Evolutionary conservation across 1,140 invertebrate species (phyloP).

Genomic region (Thaumetopoea pityocampa): DNA sequence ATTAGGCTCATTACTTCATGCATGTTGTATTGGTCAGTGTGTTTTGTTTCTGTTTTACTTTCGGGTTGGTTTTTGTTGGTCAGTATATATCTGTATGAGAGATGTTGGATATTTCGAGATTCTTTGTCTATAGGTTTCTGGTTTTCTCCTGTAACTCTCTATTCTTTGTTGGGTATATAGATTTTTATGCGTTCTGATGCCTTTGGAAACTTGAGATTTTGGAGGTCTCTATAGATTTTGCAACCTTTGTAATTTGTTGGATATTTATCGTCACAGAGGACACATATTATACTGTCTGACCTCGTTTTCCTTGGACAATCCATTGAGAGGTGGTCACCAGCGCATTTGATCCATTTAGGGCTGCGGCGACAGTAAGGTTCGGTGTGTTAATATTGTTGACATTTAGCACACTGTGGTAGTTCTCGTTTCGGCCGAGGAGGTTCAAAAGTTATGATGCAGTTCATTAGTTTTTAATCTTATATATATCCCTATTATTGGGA

Average conservation of each 20-base stretch:
- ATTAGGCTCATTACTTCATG: slow-evolving; percentile 2
- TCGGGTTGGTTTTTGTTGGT: not conserved
- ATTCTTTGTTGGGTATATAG: not conserved
- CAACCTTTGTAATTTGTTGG: slow-evolving; percentile 11
- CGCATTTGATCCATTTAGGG: slow-evolving; percentile 43
- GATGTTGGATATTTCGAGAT: not conserved
- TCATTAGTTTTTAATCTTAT: slow-evolving; percentile 19
- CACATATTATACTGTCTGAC: slow-evolving; percentile 12
- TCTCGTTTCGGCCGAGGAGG: slow-evolving; percentile 26
- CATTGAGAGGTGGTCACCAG: slow-evolving; percentile 15
- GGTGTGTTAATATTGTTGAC: slow-evolving; percentile 45
- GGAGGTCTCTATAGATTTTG: slow-evolving; percentile 5
- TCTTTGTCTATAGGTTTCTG: not conserved
- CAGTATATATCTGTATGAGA: not conserved
- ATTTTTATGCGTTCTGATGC: not conserved
- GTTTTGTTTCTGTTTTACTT: not conserved
- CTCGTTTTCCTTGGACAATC: slow-evolving; percentile 8
- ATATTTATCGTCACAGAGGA: slow-evolving; percentile 18
- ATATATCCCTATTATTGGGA: slow-evolving; percentile 23
- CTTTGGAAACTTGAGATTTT: slow-evolving; percentile 1
- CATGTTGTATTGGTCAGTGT: not conserved
- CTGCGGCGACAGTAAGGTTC: slow-evolving; percentile 31
- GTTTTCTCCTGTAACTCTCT: not conserved
- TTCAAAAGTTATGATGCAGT: slow-evolving; percentile 24
- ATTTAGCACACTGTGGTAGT: slow-evolving; percentile 40